Conservation (phyloP, 1,140 invertebrate genomes). For the Drosophila sulfurigaster region DNA sequence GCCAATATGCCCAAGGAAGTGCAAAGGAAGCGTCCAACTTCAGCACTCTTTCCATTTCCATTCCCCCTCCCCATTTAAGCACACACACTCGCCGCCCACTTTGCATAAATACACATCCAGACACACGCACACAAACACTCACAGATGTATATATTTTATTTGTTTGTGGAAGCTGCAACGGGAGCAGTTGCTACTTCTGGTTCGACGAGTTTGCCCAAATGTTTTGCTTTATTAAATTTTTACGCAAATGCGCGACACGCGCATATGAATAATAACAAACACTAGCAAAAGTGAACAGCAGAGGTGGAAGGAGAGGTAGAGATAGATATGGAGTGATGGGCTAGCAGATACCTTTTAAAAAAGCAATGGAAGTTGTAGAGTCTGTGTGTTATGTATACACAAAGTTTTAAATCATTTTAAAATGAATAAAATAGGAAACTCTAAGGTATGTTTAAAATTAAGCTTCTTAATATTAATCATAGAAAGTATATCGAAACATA, state of each 20-base stretch:
- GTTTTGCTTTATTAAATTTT: constrained; percentile 82
- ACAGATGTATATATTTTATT: constrained; percentile 37
- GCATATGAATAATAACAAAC: constrained; percentile 76
- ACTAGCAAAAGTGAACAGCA: constrained; percentile 1
- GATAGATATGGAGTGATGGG: background rate
- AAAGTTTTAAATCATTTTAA: too few species aligned
- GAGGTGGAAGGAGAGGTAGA: background rate
- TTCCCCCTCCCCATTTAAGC: background rate
- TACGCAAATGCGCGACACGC: constrained; percentile 77
- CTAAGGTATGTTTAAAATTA: too few species aligned
- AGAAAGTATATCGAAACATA: too few species aligned
- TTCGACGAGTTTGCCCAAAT: constrained; percentile 56
- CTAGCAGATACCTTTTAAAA: background rate
- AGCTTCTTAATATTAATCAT: too few species aligned
- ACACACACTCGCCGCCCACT: background rate
- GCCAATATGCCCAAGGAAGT: constrained; percentile 30
- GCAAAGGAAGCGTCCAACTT: constrained; percentile 12
- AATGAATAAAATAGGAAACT: too few species aligned
- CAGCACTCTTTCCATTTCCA: background rate
- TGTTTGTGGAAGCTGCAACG: constrained; percentile 8
- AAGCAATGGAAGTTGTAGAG: background rate
- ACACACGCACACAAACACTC: background rate
- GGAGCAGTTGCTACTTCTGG: constrained; percentile 26
- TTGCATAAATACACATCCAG: constrained; percentile 15
- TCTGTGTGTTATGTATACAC: background rate